Conservation (phyloP, 2,113 vertebrate genomes). For the Reinhardtius hippoglossoides region DNA sequence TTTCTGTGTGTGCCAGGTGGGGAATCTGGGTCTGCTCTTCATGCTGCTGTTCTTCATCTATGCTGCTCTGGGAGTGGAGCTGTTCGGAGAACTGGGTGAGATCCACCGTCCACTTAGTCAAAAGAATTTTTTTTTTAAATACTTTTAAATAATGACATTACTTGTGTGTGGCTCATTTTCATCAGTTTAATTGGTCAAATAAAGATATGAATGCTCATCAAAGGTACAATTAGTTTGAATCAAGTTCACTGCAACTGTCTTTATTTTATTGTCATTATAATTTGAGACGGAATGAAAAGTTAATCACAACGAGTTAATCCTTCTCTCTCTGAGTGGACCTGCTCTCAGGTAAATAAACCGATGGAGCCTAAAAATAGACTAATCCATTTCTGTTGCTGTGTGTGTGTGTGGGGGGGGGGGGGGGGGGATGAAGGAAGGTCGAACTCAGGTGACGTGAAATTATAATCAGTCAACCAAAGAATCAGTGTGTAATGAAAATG, state of each 20-base stretch:
- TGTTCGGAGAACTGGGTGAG: constrained; percentile 83
- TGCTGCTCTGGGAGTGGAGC: constrained; percentile 82
- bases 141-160: no score
- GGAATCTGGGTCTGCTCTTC: constrained; percentile 83
- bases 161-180: no score
- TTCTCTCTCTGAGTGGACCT: neutral
- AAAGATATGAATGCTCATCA: no score
- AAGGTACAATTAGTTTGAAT: no score
- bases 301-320: neutral
- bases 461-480: neutral
- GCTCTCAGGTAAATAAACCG: neutral
- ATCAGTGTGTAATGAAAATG: neutral
- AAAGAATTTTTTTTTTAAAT: no score
- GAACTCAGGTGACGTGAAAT: constrained; percentile 7
- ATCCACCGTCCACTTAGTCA: neutral
- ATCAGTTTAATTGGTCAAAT: no score
- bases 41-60: constrained; percentile 85
- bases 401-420: neutral
- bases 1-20: constrained; percentile 72
- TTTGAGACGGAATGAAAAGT: neutral
- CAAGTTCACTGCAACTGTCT: no score
- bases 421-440: neutral
- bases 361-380: neutral
- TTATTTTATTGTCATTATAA: neutral
- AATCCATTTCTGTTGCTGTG: no score